A percentile compares a stretch with the other conserved stretches of the same genome.
Conservation (phyloP, 1,140 invertebrate genomes). For the Ridgeia piscesae region DNA sequence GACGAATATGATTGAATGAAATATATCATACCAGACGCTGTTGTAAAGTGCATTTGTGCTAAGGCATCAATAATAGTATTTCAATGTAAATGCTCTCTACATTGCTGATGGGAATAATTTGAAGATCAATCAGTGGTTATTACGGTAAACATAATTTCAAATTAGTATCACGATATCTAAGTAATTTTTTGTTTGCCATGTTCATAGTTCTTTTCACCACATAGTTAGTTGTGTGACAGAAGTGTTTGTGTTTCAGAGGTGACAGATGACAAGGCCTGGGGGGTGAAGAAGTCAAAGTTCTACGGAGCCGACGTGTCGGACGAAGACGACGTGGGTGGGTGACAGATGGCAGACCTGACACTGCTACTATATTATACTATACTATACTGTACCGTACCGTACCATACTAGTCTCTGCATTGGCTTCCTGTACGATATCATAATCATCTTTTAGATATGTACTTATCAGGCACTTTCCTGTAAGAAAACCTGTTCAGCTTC, state of each 20-base stretch:
- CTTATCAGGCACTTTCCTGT: too few species aligned
- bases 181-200: not conserved
- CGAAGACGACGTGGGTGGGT: not conserved
- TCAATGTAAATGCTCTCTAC: not conserved
- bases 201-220: not conserved
- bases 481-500: too few species aligned
- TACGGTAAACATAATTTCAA: not conserved
- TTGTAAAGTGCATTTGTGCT: too few species aligned
- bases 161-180: not conserved
- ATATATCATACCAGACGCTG: too few species aligned
- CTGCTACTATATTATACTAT: not conserved
- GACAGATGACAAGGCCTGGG: constrained; percentile 15
- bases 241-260: not conserved
- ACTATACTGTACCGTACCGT: too few species aligned
- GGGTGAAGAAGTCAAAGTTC: constrained; percentile 8
- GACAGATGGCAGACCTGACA: not conserved
- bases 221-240: not conserved
- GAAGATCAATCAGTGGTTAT: not conserved
- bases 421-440: too few species aligned
- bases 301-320: constrained; percentile 13
- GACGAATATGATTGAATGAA: too few species aligned
- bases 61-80: not conserved
- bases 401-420: too few species aligned
- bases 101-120: not conserved
- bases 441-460: too few species aligned